A percentile compares a stretch with the other conserved stretches of the same genome.
Conservation (phyloP, 1,140 invertebrate species). For the Globodera ellingtonae region DNA sequence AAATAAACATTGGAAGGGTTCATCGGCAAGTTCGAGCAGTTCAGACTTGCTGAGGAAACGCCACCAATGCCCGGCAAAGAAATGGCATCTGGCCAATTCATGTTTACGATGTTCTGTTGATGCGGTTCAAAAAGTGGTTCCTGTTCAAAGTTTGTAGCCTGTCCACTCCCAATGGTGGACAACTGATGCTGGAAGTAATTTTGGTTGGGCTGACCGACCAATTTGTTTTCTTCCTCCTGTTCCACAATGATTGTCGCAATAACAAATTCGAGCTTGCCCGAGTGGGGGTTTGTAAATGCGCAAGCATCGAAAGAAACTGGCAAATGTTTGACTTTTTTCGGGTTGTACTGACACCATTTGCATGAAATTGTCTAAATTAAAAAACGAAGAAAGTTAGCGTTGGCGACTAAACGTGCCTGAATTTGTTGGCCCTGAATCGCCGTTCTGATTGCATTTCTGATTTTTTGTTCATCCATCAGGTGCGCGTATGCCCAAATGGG, state of each 20-base stretch:
- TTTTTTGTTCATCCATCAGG: slow-evolving; percentile 51
- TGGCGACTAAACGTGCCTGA: slow-evolving; percentile 25
- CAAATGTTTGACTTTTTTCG: slow-evolving; percentile 2
- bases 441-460: slow-evolving; percentile 50
- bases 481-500: slow-evolving; percentile 57
- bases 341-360: slow-evolving; percentile 28
- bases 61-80: background rate
- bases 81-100: background rate
- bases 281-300: slow-evolving; percentile 63
- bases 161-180: background rate
- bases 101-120: background rate
- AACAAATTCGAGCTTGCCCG: slow-evolving; percentile 60
- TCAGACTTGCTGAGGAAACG: background rate
- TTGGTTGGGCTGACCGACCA: background rate
- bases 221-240: background rate
- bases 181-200: background rate
- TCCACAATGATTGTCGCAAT: slow-evolving; percentile 49
- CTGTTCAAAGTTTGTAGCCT: background rate
- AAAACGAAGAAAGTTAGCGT: background rate
- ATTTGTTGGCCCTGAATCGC: slow-evolving; percentile 43
- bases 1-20: background rate
- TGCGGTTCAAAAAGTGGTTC: background rate
- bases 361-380: slow-evolving; percentile 14
- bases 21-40: background rate
- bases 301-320: slow-evolving; percentile 47